Evolutionary conservation across 2,113 vertebrate genomes (phyloP), one percentile per base, ranked within the genome.

Genomic region (Burhinus bistriatus): DNA sequence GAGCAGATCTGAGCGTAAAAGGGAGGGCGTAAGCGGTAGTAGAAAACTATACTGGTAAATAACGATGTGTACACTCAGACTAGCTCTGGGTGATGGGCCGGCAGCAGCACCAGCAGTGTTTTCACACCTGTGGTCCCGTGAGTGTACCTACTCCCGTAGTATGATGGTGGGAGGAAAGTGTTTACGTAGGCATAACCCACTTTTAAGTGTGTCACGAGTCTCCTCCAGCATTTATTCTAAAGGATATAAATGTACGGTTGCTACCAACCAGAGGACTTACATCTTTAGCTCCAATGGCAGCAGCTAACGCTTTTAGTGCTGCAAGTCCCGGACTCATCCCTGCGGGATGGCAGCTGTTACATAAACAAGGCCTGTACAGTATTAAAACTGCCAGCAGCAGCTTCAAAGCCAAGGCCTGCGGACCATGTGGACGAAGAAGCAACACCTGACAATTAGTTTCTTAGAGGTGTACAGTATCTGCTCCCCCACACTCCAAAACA

Each of bases 221-320:
- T 93, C 85, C 79, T 83, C 65, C 79, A 58, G 92, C 6, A 0
- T 83, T 94, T 88, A 16, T 87, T 90, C 87, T 84, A 66, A 85
- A 90, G 82, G 59, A 73, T 92, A 90, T 90, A 90, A 95, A 70
- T 62, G 83, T 87, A 58, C 61, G 44, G 38, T 82, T 86, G 96
- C 78, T 87, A 90, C 87, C 91, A 83, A 55, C 58, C 45, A 62
- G 49, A 93, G 76, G 79, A 92, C 75, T 36, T 75, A 45, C 58
- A 52, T 83, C 90, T 92, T 93, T 34, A 95, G 87, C 90, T 94
- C 83, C 90, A 91, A 78, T 72, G 66, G 92, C 75, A 85, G 79
- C 85, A 93, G 84, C 84, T 91, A 87, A 94, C 90, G 93, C 79
- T 96, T 92, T 94, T 86, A 95, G 68, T 68, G 68, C 90, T 78